Base-by-base conservation (phyloP, 2,888 invertebrate species). In the Harmothoe impar region DNA sequence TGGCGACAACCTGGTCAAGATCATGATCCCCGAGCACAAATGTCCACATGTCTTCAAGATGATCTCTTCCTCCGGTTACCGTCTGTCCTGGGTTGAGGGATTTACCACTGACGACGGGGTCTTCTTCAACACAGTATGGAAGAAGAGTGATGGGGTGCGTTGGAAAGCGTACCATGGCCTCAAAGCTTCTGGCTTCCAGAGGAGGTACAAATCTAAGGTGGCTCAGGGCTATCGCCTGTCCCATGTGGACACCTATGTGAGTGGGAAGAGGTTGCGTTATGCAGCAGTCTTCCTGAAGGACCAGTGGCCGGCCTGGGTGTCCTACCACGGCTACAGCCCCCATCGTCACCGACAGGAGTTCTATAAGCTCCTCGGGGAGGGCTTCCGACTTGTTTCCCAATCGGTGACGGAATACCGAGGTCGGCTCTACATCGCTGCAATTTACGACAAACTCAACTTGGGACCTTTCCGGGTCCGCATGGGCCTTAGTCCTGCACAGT, bases 51-150 rank as follows among this genome's bases (percentile, higher is more conserved):
- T 91, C 31, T 54, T 92, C 43, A 84, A 52, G 10, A 23, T 56
- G 29, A 43, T 92, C 29, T 86, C 92, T 20, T 25, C 89, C 35
- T 81, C 90, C n/a, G 56, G 84, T 25, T 92, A 91, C 90, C 89
- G 91, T 7, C 78, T 91, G 54, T 81, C 77, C 20, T 92, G 92
- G 92, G 72, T 92, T 20, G 92, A 92, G 54, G 92, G 91, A 7
- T 90, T 81, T 54, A 88, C 91, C 12, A 72, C 91, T 5, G n/a
- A 89, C 23, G 90, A 91, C 23, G 85, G 92, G 0, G 90, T 93
- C 7, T 92, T 91, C 86, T 93, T 94, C 89, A 95, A 94, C 90
- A 90, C 93, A 12, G 91, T 94, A 25, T 94, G 94, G 94, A 90
- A 90, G 10, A 92, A 92, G 86, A 91, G 90, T 84, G 90, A 91